phyloP scores from a whole-genome alignment of 2,888 invertebrate species.

The Agrochola litura region DNA sequence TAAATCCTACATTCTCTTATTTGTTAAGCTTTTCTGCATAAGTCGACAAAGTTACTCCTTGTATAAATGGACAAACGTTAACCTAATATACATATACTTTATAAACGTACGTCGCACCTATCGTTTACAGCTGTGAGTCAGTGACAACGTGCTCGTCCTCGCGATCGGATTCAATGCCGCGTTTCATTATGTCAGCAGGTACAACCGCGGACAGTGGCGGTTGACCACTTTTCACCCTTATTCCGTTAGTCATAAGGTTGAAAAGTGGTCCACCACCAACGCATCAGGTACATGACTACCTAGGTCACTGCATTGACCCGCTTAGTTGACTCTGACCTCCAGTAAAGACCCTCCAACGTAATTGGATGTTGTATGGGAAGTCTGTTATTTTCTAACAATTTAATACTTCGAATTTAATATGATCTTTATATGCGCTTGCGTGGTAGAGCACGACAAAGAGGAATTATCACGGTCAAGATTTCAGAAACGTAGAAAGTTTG shows the following conservation, averaged over 20 bases:
- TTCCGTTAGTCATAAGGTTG: background rate
- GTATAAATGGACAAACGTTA: too few relatives aligned
- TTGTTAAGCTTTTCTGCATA: too few relatives aligned
- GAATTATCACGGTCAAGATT: background rate
- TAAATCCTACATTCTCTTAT: too few relatives aligned
- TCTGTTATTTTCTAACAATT: constrained; percentile 46
- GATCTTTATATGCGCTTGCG: constrained; percentile 20
- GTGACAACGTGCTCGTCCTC: constrained; percentile 4
- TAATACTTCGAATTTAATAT: constrained; percentile 30
- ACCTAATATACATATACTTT: too few relatives aligned
- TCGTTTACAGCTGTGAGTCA: constrained; percentile 7
- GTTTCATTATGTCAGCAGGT: constrained; percentile 13
- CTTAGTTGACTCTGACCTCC: constrained; percentile 51
- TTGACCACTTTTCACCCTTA: background rate
- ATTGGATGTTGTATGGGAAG: constrained; percentile 47
- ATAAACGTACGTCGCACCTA: background rate
- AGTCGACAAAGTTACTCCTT: too few relatives aligned
- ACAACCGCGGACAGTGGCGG: background rate
- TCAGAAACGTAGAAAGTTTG: background rate
- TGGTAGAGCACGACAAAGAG: background rate
- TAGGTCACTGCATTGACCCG: constrained; percentile 47
- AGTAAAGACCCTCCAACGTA: constrained; percentile 38
- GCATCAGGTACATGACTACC: background rate
- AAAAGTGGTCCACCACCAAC: background rate
- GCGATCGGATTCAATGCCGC: constrained; percentile 43